phyloP scores from a whole-genome alignment of 2,888 invertebrate genomes.

The Troglohyphantes excavatus region DNA sequence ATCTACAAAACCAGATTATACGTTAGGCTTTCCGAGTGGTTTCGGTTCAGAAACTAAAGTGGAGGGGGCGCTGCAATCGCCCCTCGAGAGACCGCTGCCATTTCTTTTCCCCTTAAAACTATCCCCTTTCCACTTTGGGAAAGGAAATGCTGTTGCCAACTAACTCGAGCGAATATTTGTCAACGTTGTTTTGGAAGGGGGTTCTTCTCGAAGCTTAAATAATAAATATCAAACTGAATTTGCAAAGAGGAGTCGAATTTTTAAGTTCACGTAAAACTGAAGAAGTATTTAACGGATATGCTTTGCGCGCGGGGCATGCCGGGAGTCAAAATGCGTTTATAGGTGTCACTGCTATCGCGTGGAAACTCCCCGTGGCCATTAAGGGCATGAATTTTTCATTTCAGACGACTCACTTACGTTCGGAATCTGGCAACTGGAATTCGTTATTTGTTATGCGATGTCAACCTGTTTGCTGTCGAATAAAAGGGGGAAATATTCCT shows the following conservation, averaged over 20 bases:
- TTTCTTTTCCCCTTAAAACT: slow-evolving; percentile 64
- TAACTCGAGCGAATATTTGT: slow-evolving; percentile 47
- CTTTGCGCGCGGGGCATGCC: neutral
- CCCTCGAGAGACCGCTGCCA: slow-evolving; percentile 41
- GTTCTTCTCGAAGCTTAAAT: slow-evolving; percentile 59
- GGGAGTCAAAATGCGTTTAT: slow-evolving; percentile 60
- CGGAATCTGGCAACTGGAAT: slow-evolving; percentile 62
- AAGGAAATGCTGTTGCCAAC: slow-evolving; percentile 26
- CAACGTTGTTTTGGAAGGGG: slow-evolving; percentile 4
- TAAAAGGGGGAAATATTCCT: slow-evolving; percentile 37
- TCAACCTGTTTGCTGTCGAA: slow-evolving; percentile 73
- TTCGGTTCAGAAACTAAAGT: slow-evolving; percentile 42
- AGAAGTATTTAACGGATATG: slow-evolving; percentile 59
- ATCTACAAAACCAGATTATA: slow-evolving; percentile 65
- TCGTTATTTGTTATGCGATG: slow-evolving; percentile 65
- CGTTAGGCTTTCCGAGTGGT: slow-evolving; percentile 21
- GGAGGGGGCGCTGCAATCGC: slow-evolving; percentile 29
- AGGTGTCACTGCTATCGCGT: slow-evolving; percentile 65
- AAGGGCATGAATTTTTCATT: slow-evolving; percentile 72
- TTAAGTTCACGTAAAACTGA: slow-evolving; percentile 4
- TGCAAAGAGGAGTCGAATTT: slow-evolving; percentile 32
- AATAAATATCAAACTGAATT: slow-evolving; percentile 68
- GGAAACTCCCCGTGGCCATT: slow-evolving; percentile 50
- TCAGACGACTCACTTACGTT: slow-evolving; percentile 52
- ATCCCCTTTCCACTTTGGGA: slow-evolving; percentile 58